Evolutionary conservation across 2,888 invertebrate genomes (phyloP).

Genomic region (Dioctria rufipes): DNA sequence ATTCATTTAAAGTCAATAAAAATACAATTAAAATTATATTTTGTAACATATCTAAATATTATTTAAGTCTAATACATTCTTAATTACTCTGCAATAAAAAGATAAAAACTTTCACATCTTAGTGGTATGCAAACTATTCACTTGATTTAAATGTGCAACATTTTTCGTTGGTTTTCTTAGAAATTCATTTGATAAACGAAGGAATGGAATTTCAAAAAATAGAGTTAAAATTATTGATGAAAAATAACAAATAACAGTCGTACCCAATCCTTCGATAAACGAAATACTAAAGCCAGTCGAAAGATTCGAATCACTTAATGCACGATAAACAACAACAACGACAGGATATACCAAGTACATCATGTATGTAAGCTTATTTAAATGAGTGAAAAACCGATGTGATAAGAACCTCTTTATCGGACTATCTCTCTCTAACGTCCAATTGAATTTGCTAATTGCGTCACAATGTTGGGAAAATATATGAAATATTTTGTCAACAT

Average conservation of each 20-base stretch:
- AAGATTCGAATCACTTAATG: neutral
- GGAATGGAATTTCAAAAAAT: constrained; percentile 34
- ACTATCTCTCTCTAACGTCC: too few species aligned
- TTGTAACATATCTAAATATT: too few species aligned
- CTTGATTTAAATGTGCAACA: too few species aligned
- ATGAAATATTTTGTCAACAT: neutral
- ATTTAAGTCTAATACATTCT: too few species aligned
- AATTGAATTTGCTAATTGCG: neutral
- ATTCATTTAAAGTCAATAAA: too few species aligned
- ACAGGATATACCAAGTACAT: constrained; percentile 26
- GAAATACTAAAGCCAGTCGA: neutral
- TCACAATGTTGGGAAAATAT: neutral
- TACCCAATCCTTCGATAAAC: constrained; percentile 7
- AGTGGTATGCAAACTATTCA: too few species aligned
- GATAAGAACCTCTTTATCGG: neutral
- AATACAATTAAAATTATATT: too few species aligned
- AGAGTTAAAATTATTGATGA: neutral
- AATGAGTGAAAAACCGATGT: constrained; percentile 8
- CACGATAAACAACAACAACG: neutral
- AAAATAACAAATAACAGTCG: constrained; percentile 6
- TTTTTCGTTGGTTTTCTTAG: neutral
- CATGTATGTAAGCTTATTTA: constrained; percentile 22
- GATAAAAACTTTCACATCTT: too few species aligned
- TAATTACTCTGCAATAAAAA: too few species aligned
- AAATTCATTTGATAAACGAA: constrained; percentile 11